Percentiles rank a stretch among this genome's conserved stretches.
Evolutionary conservation across 1,140 invertebrate genomes (phyloP).

Genomic region (Psix sp.): DNA sequence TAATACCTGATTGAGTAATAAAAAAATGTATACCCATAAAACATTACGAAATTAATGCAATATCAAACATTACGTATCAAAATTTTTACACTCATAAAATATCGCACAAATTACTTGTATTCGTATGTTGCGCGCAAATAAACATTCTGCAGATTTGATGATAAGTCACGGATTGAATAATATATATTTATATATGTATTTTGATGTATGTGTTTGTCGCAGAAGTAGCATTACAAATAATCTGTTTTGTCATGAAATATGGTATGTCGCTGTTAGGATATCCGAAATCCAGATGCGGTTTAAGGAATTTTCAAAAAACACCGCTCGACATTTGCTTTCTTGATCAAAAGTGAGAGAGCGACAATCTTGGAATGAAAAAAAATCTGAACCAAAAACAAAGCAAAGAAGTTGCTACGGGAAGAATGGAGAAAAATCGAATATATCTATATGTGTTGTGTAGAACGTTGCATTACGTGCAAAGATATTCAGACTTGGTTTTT

Average conservation of each 20-base stretch:
- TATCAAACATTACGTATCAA: too few relatives aligned
- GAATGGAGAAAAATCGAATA: constrained; percentile 27
- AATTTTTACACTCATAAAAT: too few relatives aligned
- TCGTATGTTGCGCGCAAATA: too few relatives aligned
- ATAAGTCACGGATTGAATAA: too few relatives aligned
- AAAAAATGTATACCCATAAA: too few relatives aligned
- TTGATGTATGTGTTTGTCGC: too few relatives aligned
- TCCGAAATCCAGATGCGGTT: constrained; percentile 9
- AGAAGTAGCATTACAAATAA: constrained; percentile 12
- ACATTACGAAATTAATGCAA: too few relatives aligned
- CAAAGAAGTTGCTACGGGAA: constrained; percentile 20
- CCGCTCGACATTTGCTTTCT: constrained; percentile 17
- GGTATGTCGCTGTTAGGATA: constrained; percentile 10
- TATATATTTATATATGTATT: not conserved
- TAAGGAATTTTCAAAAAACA: constrained; percentile 27
- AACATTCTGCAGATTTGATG: too few relatives aligned
- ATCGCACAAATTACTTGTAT: too few relatives aligned
- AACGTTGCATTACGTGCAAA: constrained; percentile 27
- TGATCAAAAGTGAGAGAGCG: constrained; percentile 35
- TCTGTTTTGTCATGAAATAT: constrained; percentile 8
- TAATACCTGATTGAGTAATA: too few relatives aligned
- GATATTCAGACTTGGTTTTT: constrained; percentile 45
- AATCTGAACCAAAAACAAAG: constrained; percentile 32
- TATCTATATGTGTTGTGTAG: constrained; percentile 7
- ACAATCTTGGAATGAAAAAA: constrained; percentile 24